A percentile compares a stretch with the other conserved stretches of the same genome.
Conservation (phyloP, 2,113 vertebrate genomes). For the Carassius gibelio region DNA sequence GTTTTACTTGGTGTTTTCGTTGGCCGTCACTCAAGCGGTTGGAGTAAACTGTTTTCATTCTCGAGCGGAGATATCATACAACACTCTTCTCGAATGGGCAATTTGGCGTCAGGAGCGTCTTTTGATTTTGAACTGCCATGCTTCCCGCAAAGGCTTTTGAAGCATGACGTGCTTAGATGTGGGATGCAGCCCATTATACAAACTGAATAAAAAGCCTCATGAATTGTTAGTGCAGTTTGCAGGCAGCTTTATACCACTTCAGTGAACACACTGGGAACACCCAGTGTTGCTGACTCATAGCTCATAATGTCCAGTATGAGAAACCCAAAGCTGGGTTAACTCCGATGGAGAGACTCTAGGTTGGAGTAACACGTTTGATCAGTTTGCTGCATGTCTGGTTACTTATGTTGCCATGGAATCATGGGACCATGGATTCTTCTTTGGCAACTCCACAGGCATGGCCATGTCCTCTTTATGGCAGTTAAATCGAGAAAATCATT, state of each 20-base stretch:
- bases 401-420: constrained; percentile 47
- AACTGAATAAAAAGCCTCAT: constrained; percentile 57
- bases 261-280: constrained; percentile 39
- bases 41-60: constrained; percentile 18
- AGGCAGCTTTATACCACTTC: constrained; percentile 53
- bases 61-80: background rate
- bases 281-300: constrained; percentile 6
- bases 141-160: constrained; percentile 35
- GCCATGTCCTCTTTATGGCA: background rate
- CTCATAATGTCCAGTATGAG: background rate
- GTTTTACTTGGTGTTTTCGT: constrained; percentile 18
- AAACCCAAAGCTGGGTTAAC: background rate
- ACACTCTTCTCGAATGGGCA: constrained; percentile 41
- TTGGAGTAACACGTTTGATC: background rate
- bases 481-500: constrained; percentile 35
- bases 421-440: constrained; percentile 31
- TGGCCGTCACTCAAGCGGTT: constrained; percentile 15
- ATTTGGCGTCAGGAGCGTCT: constrained; percentile 43
- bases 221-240: constrained; percentile 47
- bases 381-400: constrained; percentile 35
- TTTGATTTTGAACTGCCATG: constrained; percentile 29
- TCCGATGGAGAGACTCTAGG: constrained; percentile 15
- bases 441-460: constrained; percentile 15
- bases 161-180: constrained; percentile 41
- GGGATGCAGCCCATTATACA: constrained; percentile 41